Conservation (phyloP, 2,113 vertebrate species). For the Himantopus leucocephalus region DNA sequence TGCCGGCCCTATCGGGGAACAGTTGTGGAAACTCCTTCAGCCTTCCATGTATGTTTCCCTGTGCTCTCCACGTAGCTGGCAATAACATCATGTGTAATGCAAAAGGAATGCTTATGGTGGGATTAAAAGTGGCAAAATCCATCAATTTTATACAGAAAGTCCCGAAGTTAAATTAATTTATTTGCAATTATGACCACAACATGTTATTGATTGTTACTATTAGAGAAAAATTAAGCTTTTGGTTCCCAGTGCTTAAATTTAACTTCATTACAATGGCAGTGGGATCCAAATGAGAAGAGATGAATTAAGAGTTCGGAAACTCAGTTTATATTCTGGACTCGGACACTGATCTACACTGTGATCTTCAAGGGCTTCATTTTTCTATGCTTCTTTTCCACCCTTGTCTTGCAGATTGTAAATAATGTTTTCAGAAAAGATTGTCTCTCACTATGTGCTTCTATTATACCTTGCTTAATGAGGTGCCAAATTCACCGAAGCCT, state of each 20-base stretch:
- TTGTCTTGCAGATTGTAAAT: background rate
- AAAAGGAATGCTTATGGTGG: background rate
- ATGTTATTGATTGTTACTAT: slow-evolving; percentile 14
- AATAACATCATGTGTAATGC: background rate
- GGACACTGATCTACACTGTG: background rate
- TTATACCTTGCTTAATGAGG: background rate
- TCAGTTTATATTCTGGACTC: background rate
- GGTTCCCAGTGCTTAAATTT: background rate
- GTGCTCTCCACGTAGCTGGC: slow-evolving; percentile 16
- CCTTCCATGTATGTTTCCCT: background rate
- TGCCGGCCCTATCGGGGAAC: background rate
- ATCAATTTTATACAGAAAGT: slow-evolving; percentile 14
- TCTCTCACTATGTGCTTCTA: background rate
- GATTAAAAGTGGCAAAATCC: slow-evolving; percentile 1
- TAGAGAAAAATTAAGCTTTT: background rate
- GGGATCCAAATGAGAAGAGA: background rate
- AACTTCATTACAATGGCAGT: background rate
- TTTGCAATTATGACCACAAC: slow-evolving; percentile 33
- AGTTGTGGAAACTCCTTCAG: background rate
- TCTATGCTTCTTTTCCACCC: background rate
- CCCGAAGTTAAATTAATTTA: slow-evolving; percentile 52
- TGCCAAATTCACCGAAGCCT: background rate
- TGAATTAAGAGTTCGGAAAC: background rate
- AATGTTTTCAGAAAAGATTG: background rate
- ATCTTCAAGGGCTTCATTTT: background rate